Base-by-base conservation (phyloP, 2,797 vertebrate genomes). In the Zenarchopterus dispar region DNA sequence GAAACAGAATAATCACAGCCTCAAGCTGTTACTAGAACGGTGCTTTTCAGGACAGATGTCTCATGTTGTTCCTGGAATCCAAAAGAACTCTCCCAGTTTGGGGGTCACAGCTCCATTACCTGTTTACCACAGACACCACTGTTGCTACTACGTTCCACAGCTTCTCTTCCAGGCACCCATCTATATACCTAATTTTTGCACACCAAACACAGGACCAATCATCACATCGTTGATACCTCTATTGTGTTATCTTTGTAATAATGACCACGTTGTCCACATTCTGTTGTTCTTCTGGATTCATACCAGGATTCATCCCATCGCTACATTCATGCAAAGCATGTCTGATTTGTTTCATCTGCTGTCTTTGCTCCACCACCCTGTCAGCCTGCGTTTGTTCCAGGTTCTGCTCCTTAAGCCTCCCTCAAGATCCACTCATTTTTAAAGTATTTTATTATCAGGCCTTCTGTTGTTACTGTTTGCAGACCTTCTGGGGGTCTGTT, bases 271-370 rank as follows among this genome's bases (percentile, higher is more conserved):
- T 3, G 16, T 72, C 9, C 9, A 36, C 11, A 13, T 66, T 56
- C 36, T 64, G 36, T 57, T 42, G 53, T 66, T 77, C 65, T 4
- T 82, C 62, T 73, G 81, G 68, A 80, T 84, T 81, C 77, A 48
- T 22, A 11, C 62, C 69, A 62, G 78, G 53, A 53, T 57, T 67
- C 61, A 41, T 21, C 41, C 28, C 43, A 18, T 5, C 17, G 24
- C 67, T 46, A 67, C 19, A 2, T 64, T 65, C 52, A 28, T 81
- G 71, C 75, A 69, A 31, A 69, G 45, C 55, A 0, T 36, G 61
- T 21, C 31, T 54, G 51, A 62, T 75, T 71, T 15, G 75, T 71
- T 77, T 70, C 46, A 31, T 67, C 63, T 54, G 49, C 24, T 53
- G 50, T 52, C 24, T 75, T n/a, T 43, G 53, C 31, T 56, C 45